Evolutionary conservation across 1,140 invertebrate species (phyloP), one percentile per base, ranked within the genome.

Genomic region (Grapholita molesta): DNA sequence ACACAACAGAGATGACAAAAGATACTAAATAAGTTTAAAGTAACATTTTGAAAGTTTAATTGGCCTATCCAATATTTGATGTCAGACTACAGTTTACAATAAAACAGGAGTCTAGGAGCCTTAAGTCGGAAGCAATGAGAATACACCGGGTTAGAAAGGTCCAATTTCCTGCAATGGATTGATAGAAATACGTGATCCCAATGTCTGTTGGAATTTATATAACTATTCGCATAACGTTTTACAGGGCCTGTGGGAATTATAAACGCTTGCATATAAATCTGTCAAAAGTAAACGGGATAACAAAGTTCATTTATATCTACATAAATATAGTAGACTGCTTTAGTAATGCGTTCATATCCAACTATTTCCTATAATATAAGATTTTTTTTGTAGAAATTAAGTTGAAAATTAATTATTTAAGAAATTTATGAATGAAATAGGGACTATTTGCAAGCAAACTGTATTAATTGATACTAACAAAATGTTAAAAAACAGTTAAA

Each of bases 131-230:
- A 48, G 42, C 42, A 48, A 15, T 21, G 23, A 57, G 18, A 55
- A 42, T 57, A 68, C 64, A 25, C 68, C 61, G 42, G 18, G 23
- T 55, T 68, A 48, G 64, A 70, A 74, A 71, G 68, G 71, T 66
- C 71, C 72, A 76, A 76, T 76, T 76, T 76, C 72, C 75, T 76
- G 71, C 30, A 65, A 67, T 65, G 38, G 55, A 67, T 67, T 55
- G 66, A 67, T 67, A 68, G 57, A 35, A 66, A 65, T 66, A 72
- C 70, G 70, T 72, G 70, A 72, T 67, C 66, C 30, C 52, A 64
- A 69, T 66, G 55, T 15, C 55, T 61, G 55, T 32, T 6, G 11
- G 55, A 61, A 32, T 61, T 61, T 28, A 28, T 61, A 30, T 30
- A 61, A 61, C 55, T 61, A 61, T 61, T 30, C 55, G 25, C 28